These are phyloP conservation scores for Himalopsyche phryganea DNA, from an alignment of 1,140 invertebrate species.

Conservation along the genomic window DNA sequence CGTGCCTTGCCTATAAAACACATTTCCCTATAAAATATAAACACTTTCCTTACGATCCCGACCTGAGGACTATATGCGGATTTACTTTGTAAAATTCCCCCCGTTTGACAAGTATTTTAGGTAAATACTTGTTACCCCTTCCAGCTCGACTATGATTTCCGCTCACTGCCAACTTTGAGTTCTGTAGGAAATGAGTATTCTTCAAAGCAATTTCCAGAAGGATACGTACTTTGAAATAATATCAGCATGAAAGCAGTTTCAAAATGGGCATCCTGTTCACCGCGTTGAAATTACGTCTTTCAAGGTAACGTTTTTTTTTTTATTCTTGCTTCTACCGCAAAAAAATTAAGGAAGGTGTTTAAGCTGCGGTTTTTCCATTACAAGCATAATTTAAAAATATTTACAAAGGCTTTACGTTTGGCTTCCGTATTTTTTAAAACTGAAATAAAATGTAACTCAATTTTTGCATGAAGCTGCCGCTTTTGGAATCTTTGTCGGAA, in stretches of 20 bases:
- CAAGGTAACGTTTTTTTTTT: conserved; percentile 9
- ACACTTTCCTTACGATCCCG: too few species aligned
- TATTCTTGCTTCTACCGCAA: background rate
- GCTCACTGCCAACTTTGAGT: conserved; percentile 28
- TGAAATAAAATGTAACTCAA: too few species aligned
- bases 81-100: conserved; percentile 22
- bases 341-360: conserved; percentile 21
- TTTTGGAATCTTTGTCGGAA: too few species aligned
- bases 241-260: conserved; percentile 31
- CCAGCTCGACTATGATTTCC: conserved; percentile 29
- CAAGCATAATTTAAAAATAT: conserved; percentile 1
- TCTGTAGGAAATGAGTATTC: conserved; percentile 34
- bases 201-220: conserved; percentile 35
- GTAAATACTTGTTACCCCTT: conserved; percentile 14
- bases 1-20: too few species aligned
- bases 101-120: conserved; percentile 31
- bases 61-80: background rate
- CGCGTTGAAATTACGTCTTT: conserved; percentile 27
- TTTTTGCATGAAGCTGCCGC: too few species aligned
- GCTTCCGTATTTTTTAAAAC: too few species aligned
- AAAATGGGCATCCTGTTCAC: conserved; percentile 23
- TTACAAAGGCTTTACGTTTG: background rate
- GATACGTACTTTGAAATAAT: conserved; percentile 36
- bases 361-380: background rate
- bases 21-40: too few species aligned